phyloP scores from a whole-genome alignment of 2,888 invertebrate species.

The Standfussiana lucernea region DNA sequence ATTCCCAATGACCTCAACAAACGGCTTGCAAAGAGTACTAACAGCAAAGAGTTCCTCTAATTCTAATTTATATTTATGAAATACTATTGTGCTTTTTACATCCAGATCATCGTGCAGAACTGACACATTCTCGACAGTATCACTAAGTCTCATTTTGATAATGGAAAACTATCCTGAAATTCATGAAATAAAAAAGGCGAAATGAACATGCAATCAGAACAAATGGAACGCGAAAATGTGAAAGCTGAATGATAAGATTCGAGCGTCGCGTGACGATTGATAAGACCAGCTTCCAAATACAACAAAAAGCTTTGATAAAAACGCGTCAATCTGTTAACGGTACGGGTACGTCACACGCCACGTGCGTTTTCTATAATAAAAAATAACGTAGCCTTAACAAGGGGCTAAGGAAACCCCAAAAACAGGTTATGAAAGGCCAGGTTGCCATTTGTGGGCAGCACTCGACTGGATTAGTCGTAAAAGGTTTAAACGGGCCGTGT shows the following conservation, averaged over 20 bases:
- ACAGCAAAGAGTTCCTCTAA: neutral
- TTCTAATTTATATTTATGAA: slow-evolving; percentile 16
- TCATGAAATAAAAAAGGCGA: slow-evolving; percentile 36
- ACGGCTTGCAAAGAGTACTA: neutral
- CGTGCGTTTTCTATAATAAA: slow-evolving; percentile 78
- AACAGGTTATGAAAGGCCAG: slow-evolving; percentile 89
- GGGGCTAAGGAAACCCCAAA: slow-evolving; percentile 89
- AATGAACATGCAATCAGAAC: slow-evolving; percentile 54
- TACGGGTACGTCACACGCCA: slow-evolving; percentile 67
- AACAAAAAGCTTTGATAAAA: slow-evolving; percentile 55
- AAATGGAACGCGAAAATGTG: slow-evolving; percentile 52
- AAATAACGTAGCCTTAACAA: slow-evolving; percentile 78
- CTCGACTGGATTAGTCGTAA: slow-evolving; percentile 90
- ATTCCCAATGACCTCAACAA: neutral
- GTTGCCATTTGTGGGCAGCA: slow-evolving; percentile 88
- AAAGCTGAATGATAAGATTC: slow-evolving; percentile 55
- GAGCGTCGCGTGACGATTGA: slow-evolving; percentile 54
- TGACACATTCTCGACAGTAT: slow-evolving; percentile 12
- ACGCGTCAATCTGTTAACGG: slow-evolving; percentile 60
- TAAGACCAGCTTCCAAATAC: slow-evolving; percentile 50
- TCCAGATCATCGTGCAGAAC: slow-evolving; percentile 25
- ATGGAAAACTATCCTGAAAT: slow-evolving; percentile 20
- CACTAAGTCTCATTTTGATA: slow-evolving; percentile 21
- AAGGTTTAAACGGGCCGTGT: slow-evolving; percentile 88
- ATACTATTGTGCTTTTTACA: slow-evolving; percentile 11